phyloP scores from a whole-genome alignment of 2,888 invertebrate genomes.

The Diachrysia chrysitis region DNA sequence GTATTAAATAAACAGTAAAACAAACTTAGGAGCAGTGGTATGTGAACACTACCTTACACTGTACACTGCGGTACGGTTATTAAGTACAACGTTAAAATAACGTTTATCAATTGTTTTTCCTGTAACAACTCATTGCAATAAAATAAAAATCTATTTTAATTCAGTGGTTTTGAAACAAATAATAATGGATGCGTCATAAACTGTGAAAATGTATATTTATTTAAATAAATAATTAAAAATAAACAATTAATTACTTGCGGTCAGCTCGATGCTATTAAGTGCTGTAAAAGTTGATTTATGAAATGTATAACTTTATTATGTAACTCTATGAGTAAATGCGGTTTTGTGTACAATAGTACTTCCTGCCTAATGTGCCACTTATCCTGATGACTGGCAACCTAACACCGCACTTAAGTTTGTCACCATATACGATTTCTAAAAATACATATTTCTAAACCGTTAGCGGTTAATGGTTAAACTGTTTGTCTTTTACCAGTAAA shows the following conservation, averaged over 20 bases:
- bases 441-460: slow-evolving; percentile 34
- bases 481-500: slow-evolving; percentile 24
- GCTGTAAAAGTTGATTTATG: too few species aligned
- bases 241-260: too few species aligned
- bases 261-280: too few species aligned
- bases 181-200: too few species aligned
- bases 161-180: too few species aligned
- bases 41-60: slow-evolving; percentile 19
- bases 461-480: slow-evolving; percentile 7
- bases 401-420: slow-evolving; percentile 31
- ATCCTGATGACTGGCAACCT: slow-evolving; percentile 57
- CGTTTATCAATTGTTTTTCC: too few species aligned
- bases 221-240: too few species aligned
- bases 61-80: slow-evolving; percentile 13
- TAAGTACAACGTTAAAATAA: not conserved
- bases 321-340: not conserved
- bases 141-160: too few species aligned
- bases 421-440: slow-evolving; percentile 43
- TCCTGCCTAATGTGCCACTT: slow-evolving; percentile 58
- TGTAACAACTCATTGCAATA: too few species aligned
- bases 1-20: slow-evolving; percentile 54
- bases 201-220: too few species aligned
- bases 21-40: slow-evolving; percentile 50
- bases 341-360: not conserved
- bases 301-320: too few species aligned